Base-by-base conservation (phyloP, 2,888 invertebrate genomes). In the Cylloceria caligata region DNA sequence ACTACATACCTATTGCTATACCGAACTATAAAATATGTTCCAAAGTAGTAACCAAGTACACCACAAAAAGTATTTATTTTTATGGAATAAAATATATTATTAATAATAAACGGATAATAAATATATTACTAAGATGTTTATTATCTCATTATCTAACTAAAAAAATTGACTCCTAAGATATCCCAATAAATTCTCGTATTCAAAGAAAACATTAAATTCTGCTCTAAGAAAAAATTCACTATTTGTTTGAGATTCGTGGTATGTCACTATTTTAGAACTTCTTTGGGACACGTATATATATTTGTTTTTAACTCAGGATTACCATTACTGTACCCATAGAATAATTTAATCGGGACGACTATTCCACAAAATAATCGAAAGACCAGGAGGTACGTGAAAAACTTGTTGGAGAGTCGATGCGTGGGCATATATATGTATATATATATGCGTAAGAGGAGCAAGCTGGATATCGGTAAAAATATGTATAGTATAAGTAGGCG, bases 401-500 rank as follows among this genome's bases (percentile, higher is more conserved):
- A 30, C 30, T 5, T 30, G 3, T 5, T 30, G 30, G 30, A 4
- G 3, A 4, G 3, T 30, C 30, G 30, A 30, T 30, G 3, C 30
- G 3, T 30, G 3, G 3, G 30, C 3, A 42, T 21, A 52, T 21
- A 24, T 11, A 24, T 55, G 19, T 16, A 39, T 57, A 68, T 42
- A 16, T 9, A 24, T 4, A 60, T 9, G 39, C 36, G 34, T 9
- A n/a, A 52, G 45, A 74, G 62, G 19, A 39, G 3, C 77, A 27
- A 34, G 27, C 36, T n/a, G 74, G n/a, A 57, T 65, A 80, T 68
- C 73, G 73, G 30, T 69, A 39, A 69, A 77, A 42, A 55, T 39
- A 21, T 62, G 30, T 72, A 72, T 64, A 39, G 39, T 74, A 80
- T 24, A 64, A 74, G 64, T 65, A 74, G 64, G 69, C 64, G 65